Evolutionary conservation across 2,113 vertebrate genomes (phyloP), one percentile per base, ranked within the genome.

Genomic region (Brachionichthys hirsutus): DNA sequence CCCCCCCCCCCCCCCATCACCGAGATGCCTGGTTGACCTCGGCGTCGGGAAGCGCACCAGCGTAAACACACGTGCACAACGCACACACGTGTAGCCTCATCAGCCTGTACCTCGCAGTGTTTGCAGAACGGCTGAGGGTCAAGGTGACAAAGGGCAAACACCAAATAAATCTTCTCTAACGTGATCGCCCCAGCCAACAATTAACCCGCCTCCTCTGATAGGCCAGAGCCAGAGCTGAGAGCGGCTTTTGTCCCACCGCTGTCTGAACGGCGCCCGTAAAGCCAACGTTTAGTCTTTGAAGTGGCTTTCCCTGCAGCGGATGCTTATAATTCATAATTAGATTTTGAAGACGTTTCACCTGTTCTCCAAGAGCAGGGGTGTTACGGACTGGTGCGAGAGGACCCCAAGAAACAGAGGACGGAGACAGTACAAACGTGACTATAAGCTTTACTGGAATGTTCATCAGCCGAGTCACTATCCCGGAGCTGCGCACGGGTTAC

Each of bases 81-180:
- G 57, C 51, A 47, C 60, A 45, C 48, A 20, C 19, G 42, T 18
- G 55, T 8, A 50, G 15, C 38, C 41, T 36, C 62, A 60, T 66
- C 55, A 35, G 41, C 62, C 46, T 46, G 24, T 55, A 38, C 49
- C 59, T 57, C 48, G 11, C 1, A 22, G 47, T 89, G 81, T 91
- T 90, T 90, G 86, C 43, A 78, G 74, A 89, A 63, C 43, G 43
- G 59, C 54, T 30, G 30, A 56, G 76, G 87, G 86, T 90, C 86
- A 89, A 88, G 85, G 87, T 88, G 85, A 89, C 84, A 73, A 83
- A 83, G 41, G 70, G 73, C 79, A 85, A 85, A 89, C 83, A 84
- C 62, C 59, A 81, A 88, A 82, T 78, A 79, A 86, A 82, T 81
- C 78, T 83, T 75, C 56, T 55, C 61, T 41, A 24, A 86, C 69